phyloP scores from a whole-genome alignment of 2,888 invertebrate species.

The Pheosia gnoma region DNA sequence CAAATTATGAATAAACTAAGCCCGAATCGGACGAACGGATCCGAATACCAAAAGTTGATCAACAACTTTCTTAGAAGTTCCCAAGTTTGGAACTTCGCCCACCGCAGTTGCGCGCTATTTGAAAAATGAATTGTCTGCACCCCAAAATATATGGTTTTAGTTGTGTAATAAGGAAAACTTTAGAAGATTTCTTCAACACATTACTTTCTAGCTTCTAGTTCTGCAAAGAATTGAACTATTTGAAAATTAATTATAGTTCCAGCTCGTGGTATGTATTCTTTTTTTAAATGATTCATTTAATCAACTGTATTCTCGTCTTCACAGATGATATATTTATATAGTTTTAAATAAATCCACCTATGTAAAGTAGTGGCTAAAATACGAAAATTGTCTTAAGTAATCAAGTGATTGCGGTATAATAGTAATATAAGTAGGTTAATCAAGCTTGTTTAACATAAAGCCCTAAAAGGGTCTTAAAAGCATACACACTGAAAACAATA shows the following conservation, averaged over 20 bases:
- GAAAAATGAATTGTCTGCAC: conserved; percentile 82
- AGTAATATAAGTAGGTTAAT: too few species aligned
- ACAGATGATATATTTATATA: too few species aligned
- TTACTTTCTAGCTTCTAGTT: conserved; percentile 17
- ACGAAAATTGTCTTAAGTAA: too few species aligned
- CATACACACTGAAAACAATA: conserved; percentile 10
- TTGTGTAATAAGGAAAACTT: conserved; percentile 66
- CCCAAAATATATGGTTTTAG: conserved; percentile 74
- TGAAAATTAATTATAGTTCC: too few species aligned
- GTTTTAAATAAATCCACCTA: too few species aligned
- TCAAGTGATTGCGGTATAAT: too few species aligned
- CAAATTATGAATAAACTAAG: conserved; percentile 64
- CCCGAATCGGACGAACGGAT: conserved; percentile 56
- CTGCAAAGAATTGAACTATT: background rate
- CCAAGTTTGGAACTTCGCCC: conserved; percentile 60
- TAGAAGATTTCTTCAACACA: conserved; percentile 35
- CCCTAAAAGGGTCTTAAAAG: background rate
- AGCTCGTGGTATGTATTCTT: too few species aligned
- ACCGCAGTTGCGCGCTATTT: conserved; percentile 63
- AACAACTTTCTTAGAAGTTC: conserved; percentile 62
- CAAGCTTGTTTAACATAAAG: background rate
- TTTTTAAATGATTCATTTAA: too few species aligned
- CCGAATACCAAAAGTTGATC: conserved; percentile 73
- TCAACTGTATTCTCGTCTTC: too few species aligned
- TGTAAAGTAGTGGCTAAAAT: too few species aligned